These are phyloP conservation scores for Drosophila santomea DNA, from an alignment of 1,140 invertebrate genomes.

Conservation along the genomic window DNA sequence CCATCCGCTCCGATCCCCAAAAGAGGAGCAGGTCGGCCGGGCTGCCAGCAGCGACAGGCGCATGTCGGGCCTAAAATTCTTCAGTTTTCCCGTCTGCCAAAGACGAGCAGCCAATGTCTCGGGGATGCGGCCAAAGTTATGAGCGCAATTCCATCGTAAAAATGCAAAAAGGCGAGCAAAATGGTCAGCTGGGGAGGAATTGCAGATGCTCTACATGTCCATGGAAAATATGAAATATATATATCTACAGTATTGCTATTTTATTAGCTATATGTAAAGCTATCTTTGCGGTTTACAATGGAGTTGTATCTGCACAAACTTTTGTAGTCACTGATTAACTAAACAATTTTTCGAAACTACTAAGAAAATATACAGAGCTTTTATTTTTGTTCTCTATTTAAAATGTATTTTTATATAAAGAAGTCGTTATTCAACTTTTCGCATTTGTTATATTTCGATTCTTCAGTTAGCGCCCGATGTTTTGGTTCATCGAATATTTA, in stretches of 20 bases:
- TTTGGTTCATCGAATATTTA: neutral
- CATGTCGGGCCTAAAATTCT: constrained; percentile 63
- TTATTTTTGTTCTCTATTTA: neutral
- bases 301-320: no score
- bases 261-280: no score
- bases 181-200: neutral
- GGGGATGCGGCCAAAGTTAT: constrained; percentile 66
- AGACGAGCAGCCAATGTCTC: constrained; percentile 64
- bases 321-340: no score
- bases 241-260: no score
- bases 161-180: constrained; percentile 61
- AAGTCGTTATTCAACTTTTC: neutral
- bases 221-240: neutral
- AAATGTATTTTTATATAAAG: no score
- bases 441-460: neutral
- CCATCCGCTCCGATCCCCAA: neutral
- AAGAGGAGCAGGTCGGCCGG: constrained; percentile 24
- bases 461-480: neutral
- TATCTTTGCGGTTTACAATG: no score
- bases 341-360: no score
- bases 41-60: constrained; percentile 60
- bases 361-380: no score
- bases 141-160: constrained; percentile 81
- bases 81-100: constrained; percentile 57
- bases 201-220: constrained; percentile 9